phyloP scores from a whole-genome alignment of 2,888 invertebrate genomes.

The Coelopa pilipes region DNA sequence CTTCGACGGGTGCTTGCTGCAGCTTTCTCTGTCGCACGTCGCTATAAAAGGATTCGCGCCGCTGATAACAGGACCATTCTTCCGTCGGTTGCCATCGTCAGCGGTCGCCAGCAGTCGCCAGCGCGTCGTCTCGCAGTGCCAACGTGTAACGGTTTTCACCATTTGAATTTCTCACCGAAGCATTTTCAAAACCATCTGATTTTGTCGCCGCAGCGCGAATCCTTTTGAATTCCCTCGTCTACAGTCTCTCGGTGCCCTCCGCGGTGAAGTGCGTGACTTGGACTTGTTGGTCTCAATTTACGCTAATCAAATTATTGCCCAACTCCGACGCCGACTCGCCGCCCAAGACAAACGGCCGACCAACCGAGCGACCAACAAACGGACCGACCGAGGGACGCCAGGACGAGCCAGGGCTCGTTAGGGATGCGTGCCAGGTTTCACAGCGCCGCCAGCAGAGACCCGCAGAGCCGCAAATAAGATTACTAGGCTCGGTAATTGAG shows the following conservation, averaged over 20 bases:
- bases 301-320: constrained; percentile 37
- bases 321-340: background rate
- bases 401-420: constrained; percentile 6
- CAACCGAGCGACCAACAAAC: too few relatives aligned
- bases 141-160: constrained; percentile 10
- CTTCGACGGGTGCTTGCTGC: background rate
- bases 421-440: constrained; percentile 28
- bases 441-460: background rate
- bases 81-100: constrained; percentile 58
- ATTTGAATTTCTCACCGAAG: background rate
- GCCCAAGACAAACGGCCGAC: too few relatives aligned
- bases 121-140: background rate
- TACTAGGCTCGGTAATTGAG: background rate
- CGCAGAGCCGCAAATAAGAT: constrained; percentile 2
- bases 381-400: too few relatives aligned
- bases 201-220: background rate
- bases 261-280: background rate
- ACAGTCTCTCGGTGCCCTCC: background rate
- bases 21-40: background rate
- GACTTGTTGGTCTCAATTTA: constrained; percentile 39
- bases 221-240: too few relatives aligned
- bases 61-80: constrained; percentile 63
- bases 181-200: too few relatives aligned
- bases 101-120: constrained; percentile 37
- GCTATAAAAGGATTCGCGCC: constrained; percentile 64